Evolutionary conservation across 2,797 vertebrate genomes (phyloP).

Genomic region (Salmo trutta): DNA sequence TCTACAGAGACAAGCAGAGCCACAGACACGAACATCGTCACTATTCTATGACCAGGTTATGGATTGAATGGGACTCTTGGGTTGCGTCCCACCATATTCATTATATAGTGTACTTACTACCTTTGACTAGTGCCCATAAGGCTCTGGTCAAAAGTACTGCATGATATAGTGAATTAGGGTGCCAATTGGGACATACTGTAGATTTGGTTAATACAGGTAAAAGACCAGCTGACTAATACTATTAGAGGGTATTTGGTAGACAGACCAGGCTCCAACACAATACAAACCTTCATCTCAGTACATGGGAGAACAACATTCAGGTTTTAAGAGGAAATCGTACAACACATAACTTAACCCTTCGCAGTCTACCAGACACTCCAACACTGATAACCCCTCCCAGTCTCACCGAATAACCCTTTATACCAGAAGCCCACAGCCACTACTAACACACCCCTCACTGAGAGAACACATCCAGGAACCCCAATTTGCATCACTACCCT

Average conservation of each 20-base stretch:
- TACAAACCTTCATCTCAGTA: constrained; percentile 56
- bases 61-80: background rate
- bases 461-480: too few species aligned
- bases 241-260: background rate
- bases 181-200: too few species aligned
- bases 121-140: background rate
- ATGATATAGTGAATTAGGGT: too few species aligned
- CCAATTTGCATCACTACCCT: too few species aligned
- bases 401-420: constrained; percentile 35
- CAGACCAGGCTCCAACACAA: constrained; percentile 13
- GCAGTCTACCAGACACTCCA: constrained; percentile 56
- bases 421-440: constrained; percentile 1
- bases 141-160: too few species aligned
- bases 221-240: background rate
- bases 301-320: constrained; percentile 65
- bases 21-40: background rate
- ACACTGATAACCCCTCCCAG: constrained; percentile 38
- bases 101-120: background rate
- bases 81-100: background rate
- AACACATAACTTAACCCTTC: constrained; percentile 49
- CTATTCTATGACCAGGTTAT: background rate
- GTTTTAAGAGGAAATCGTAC: constrained; percentile 64
- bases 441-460: background rate
- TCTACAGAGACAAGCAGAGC: background rate
- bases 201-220: background rate